Percentiles rank a stretch among this genome's conserved stretches.
phyloP scores from a whole-genome alignment of 1,140 invertebrate genomes.

The Tachypleus tridentatus region DNA sequence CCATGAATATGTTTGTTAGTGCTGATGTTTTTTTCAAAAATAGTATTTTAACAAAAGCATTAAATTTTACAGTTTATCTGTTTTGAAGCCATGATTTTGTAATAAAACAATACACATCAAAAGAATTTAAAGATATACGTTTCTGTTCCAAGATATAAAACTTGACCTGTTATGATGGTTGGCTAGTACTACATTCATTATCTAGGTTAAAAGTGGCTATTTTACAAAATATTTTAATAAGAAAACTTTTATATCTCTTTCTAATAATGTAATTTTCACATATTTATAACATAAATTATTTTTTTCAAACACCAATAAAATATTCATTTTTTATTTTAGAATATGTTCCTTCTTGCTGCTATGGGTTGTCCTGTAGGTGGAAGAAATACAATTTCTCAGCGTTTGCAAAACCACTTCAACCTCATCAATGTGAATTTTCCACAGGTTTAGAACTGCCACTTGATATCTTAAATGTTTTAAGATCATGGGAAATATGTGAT shows the following conservation, averaged over 20 bases:
- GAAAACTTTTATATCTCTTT: not conserved
- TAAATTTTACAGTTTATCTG: no score
- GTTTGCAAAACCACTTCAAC: conserved; percentile 63
- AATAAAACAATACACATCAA: no score
- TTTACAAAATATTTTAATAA: conserved; percentile 4
- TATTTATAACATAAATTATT: conserved; percentile 6
- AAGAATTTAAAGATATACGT: no score
- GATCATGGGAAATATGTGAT: no score
- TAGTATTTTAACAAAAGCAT: no score
- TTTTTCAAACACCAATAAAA: not conserved
- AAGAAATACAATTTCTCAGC: conserved; percentile 55
- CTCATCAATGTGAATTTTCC: conserved; percentile 72
- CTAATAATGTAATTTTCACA: not conserved
- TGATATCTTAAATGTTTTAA: no score
- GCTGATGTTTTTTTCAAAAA: no score
- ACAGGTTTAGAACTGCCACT: conserved; percentile 27
- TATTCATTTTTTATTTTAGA: conserved; percentile 36
- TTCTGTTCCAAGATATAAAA: no score
- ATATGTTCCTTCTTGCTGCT: conserved; percentile 58
- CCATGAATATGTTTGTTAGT: no score
- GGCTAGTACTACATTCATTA: not conserved
- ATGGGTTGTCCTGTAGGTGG: conserved; percentile 73
- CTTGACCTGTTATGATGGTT: no score
- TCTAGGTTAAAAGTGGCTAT: conserved; percentile 4
- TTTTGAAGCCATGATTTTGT: no score